Base-by-base conservation (phyloP, 1,140 invertebrate genomes). In the Pseudachorutes palmiensis region DNA sequence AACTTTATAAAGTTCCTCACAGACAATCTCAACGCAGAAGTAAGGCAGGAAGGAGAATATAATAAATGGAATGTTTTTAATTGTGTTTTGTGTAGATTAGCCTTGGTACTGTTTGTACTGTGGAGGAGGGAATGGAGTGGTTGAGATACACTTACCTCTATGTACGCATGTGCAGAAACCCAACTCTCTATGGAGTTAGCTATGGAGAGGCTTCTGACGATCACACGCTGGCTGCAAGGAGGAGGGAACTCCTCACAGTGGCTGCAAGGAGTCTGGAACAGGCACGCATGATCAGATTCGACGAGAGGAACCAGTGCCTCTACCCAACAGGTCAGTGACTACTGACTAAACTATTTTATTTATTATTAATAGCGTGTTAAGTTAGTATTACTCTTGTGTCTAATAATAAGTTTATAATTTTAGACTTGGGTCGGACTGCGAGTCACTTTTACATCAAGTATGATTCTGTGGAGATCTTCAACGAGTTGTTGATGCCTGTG, bases 401-500 rank as follows among this genome's bases (percentile, higher is more conserved):
- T 31, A 69, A 65, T 61, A 58, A 66, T 74, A 48, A 66, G 69
- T 66, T 76, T 64, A 77, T 79, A 68, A 72, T 45, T 29, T 49
- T 77, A 82, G 95, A 98, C 81, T 80, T 97, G 51, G 97, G 97
- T 1, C 83, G 97, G 66, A 98, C 92, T 59, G 94, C 97, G 0
- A 97, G 94, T 77, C 92, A 98, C 79, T 99, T 89, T 80, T 99
- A 99, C 78, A 93, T 99, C 49, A 98, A 96, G 75, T 93, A 93
- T 78, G 92, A 96, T 74, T 98, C 96, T 0, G 88, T 99, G 72
- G 90, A 95, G 79, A 86, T 89, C 45, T 80, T 97, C 75, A 93
- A 94, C 78, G 87, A 91, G 74, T 80, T 87, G 69, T 81, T 91
- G 69, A 84, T 84, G 58, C 82, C 86, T 16, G 79, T 88, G 12